Conservation (phyloP, 2,113 vertebrate genomes). For the Chamaea fasciata region DNA sequence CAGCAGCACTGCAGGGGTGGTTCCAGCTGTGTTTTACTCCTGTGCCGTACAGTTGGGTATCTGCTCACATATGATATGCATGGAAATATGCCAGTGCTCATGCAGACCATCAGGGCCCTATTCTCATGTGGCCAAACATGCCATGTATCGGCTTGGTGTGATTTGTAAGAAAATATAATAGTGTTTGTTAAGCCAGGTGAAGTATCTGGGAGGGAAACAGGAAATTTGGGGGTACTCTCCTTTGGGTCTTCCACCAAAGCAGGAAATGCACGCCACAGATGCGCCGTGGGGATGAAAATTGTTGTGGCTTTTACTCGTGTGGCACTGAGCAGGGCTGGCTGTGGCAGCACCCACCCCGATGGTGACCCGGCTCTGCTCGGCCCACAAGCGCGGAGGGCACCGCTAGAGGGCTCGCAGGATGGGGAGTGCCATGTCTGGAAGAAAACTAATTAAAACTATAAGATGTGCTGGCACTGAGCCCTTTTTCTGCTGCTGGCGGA, state of each 20-base stretch:
- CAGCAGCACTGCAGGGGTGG: background rate
- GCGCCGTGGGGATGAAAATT: background rate
- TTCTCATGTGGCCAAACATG: background rate
- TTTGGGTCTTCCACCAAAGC: background rate
- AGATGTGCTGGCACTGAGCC: background rate
- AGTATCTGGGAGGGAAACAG: background rate
- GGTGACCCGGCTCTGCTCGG: accelerated
- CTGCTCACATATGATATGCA: accelerated
- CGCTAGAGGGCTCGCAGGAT: background rate
- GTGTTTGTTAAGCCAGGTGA: background rate
- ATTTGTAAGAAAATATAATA: background rate
- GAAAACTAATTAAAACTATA: background rate
- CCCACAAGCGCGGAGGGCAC: accelerated
- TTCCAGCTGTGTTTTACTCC: background rate
- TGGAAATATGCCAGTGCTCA: accelerated
- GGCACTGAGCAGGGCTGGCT: background rate
- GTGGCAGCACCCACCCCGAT: accelerated
- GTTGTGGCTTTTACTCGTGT: accelerated
- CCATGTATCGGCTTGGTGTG: background rate
- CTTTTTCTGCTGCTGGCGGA: background rate
- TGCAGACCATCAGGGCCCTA: background rate
- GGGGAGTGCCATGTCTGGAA: background rate
- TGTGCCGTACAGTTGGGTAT: background rate
- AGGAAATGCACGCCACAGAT: background rate
- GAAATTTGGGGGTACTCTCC: background rate